Evolutionary conservation across 1,140 invertebrate species (phyloP).

Genomic region (Drosophila navojoa): DNA sequence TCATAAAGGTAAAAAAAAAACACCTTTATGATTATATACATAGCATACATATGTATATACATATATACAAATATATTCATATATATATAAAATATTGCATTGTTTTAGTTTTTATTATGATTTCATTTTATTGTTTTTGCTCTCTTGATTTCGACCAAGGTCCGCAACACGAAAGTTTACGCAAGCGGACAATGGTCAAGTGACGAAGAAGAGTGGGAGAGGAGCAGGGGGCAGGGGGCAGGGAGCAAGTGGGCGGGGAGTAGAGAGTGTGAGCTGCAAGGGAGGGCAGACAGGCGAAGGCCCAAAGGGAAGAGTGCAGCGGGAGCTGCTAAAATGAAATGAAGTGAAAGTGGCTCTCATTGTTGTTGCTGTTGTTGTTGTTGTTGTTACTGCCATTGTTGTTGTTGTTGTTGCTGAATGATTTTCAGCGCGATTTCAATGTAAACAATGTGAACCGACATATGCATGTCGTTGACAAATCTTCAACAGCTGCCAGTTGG

Average conservation of each 20-base stretch:
- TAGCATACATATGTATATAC: slow-evolving; percentile 11
- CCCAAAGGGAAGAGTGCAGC: neutral
- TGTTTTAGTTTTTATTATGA: slow-evolving; percentile 36
- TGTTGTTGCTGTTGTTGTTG: slow-evolving; percentile 45
- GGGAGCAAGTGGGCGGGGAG: neutral
- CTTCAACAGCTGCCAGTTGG: slow-evolving; percentile 28
- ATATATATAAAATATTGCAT: slow-evolving; percentile 25
- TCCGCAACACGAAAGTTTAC: slow-evolving; percentile 63
- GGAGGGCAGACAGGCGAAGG: neutral
- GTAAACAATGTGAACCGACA: slow-evolving; percentile 38
- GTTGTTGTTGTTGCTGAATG: slow-evolving; percentile 7
- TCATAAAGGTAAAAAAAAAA: slow-evolving; percentile 8
- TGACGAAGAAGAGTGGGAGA: neutral
- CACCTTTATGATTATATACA: slow-evolving; percentile 16
- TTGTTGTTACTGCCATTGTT: slow-evolving; percentile 25
- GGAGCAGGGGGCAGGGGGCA: neutral
- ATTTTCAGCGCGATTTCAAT: slow-evolving; percentile 57
- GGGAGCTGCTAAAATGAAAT: slow-evolving; percentile 17
- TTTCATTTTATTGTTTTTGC: slow-evolving; percentile 28
- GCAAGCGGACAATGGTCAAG: slow-evolving; percentile 57
- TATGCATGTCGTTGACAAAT: slow-evolving; percentile 50
- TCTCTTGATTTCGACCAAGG: slow-evolving; percentile 28
- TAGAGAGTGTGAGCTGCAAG: neutral
- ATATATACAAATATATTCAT: slow-evolving; percentile 7
- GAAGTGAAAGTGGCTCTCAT: slow-evolving; percentile 61